Conservation (phyloP, 37 sponge, comb jelly and placozoan species). For the Hexactinellida sp. region DNA sequence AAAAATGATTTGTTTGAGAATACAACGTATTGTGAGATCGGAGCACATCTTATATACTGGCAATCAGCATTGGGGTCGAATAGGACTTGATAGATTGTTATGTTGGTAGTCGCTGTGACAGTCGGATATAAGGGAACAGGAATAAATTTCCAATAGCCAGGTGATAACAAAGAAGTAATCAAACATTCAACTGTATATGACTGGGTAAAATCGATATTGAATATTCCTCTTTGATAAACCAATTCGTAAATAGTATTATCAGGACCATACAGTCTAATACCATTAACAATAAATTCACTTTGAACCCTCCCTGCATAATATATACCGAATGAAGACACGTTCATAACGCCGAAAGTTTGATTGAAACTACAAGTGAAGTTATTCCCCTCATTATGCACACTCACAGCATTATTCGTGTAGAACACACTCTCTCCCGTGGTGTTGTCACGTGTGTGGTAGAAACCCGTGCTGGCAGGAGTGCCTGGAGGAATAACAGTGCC, state of each 20-base stretch:
- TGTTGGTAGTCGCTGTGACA: not conserved
- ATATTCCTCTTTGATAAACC: not conserved
- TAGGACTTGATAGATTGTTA: not conserved
- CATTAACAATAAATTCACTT: not conserved
- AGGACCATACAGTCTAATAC: not conserved
- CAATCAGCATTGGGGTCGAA: not conserved
- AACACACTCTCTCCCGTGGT: conserved; percentile 8
- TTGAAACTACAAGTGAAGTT: conserved; percentile 4
- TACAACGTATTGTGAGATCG: not conserved
- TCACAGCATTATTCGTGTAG: not conserved
- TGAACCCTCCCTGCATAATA: not conserved
- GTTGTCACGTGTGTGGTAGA: not conserved
- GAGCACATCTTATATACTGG: not conserved
- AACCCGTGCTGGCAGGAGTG: not conserved
- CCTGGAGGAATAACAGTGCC: not conserved
- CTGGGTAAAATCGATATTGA: not conserved
- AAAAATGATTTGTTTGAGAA: not conserved
- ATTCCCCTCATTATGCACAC: not conserved
- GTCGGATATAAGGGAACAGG: not conserved
- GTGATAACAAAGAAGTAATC: not conserved
- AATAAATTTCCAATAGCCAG: not conserved
- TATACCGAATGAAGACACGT: not conserved
- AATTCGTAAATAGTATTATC: not conserved
- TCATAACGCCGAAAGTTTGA: not conserved
- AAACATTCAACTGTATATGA: not conserved